Conservation (phyloP, 2,797 vertebrate species). For the Argentina silus region DNA sequence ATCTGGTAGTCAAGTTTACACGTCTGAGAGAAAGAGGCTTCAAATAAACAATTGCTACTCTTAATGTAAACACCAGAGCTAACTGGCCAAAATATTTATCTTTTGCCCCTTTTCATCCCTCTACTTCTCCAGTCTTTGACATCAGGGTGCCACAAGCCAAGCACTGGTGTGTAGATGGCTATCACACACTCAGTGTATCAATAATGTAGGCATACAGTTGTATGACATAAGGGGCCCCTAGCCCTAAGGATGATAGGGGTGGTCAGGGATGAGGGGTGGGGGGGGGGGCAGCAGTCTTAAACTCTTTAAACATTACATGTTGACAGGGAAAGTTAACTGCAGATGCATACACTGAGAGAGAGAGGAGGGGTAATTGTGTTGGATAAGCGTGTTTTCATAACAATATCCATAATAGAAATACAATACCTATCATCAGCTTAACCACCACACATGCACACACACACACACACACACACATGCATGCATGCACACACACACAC, state of each 20-base stretch:
- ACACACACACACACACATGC: not conserved
- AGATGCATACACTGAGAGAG: not conserved
- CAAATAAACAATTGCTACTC: slow-evolving; percentile 80
- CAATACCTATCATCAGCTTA: slow-evolving; percentile 18
- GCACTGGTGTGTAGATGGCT: slow-evolving; percentile 59
- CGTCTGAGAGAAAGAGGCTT: slow-evolving; percentile 70
- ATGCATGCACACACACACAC: slow-evolving; percentile 3
- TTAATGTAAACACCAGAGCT: slow-evolving; percentile 79
- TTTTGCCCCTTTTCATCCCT: slow-evolving; percentile 63
- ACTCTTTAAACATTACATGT: slow-evolving; percentile 29
- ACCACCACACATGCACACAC: slow-evolving; percentile 4
- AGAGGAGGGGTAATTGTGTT: slow-evolving; percentile 3
- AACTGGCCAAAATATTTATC: slow-evolving; percentile 83
- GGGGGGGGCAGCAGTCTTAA: not conserved
- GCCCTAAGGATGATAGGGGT: not conserved
- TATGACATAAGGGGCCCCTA: slow-evolving; percentile 34
- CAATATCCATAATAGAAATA: slow-evolving; percentile 47
- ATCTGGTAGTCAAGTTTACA: slow-evolving; percentile 83
- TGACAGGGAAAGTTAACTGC: slow-evolving; percentile 28
- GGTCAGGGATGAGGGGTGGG: not conserved
- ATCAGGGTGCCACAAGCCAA: slow-evolving; percentile 54
- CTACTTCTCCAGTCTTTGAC: slow-evolving; percentile 58
- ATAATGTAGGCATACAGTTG: slow-evolving; percentile 46
- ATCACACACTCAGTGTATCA: slow-evolving; percentile 58
- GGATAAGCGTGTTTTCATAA: slow-evolving; percentile 54